Evolutionary conservation across 2,113 vertebrate genomes (phyloP), one percentile per base, ranked within the genome.

Genomic region (Reinhardtius hippoglossoides): DNA sequence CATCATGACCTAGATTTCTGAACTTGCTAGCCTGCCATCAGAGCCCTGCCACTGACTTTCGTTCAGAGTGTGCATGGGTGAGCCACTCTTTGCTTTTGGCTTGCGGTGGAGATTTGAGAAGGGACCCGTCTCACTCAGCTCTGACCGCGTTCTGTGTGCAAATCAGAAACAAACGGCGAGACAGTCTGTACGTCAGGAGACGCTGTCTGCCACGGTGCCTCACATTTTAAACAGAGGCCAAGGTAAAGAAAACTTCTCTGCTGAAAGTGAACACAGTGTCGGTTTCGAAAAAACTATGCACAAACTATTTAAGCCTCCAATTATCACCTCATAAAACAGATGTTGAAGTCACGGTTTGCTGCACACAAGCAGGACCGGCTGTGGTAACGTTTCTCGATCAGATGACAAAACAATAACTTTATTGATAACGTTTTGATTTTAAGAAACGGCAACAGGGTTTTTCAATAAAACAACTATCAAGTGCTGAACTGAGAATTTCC

Each of bases 1-100:
- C 81, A 71, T 76, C 64, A 58, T 71, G 81, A 84, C 78, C 83
- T 65, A 84, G 54, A 81, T 84, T 55, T 63, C 9, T 3, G 75
- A 9, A 1, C 56, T 0, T 21, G 35, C 4, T 63, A 65, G 58
- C 5, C 9, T 35, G 75, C 35, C 14, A 0, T 14, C 68, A 24
- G 31, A 14, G 74, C 52, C 67, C 23, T n/a, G 64, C 37, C 1
- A 48, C 54, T 54, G 78, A 80, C 1, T 71, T 56, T 27, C 27
- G 13, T 52, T 27, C 37, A 13, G 37, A 5, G 26, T 0, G 56
- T 27, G 24, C 13, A 0, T 9, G 13, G 46, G 0, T 15, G 7
- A 3, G 48, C 55, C 1, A 21, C 54, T 46, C 26, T 79, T 20
- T 44, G 76, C 27, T 58, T 62, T 15, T 27, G 69, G 67, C 31